phyloP scores from a whole-genome alignment of 2,888 invertebrate genomes.

The Chrysolina haemoptera region DNA sequence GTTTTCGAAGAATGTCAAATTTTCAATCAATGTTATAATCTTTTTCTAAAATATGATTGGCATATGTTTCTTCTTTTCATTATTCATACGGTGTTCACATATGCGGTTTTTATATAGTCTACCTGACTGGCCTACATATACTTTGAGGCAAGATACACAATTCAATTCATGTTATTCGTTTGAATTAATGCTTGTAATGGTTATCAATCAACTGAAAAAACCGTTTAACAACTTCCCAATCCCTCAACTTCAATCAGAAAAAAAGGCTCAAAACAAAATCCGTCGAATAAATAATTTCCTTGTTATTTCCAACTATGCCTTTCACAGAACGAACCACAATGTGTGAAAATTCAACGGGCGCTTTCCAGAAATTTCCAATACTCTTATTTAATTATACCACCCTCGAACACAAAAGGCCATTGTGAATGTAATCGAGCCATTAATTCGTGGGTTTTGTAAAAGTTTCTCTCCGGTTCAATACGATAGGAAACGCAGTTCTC shows the following conservation, averaged over 20 bases:
- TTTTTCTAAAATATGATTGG: too few species aligned
- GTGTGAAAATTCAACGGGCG: conserved; percentile 36
- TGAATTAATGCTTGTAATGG: too few species aligned
- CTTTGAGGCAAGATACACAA: too few species aligned
- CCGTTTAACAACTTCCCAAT: conserved; percentile 42
- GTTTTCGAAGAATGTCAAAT: too few species aligned
- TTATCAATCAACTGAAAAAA: neutral
- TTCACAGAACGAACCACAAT: conserved; percentile 7
- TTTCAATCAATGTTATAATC: too few species aligned
- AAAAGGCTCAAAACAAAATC: neutral
- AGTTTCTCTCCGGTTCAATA: conserved; percentile 35
- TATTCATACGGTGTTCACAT: too few species aligned
- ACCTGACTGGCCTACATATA: too few species aligned
- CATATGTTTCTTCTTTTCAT: too few species aligned
- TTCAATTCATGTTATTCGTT: too few species aligned
- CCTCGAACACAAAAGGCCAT: conserved; percentile 37
- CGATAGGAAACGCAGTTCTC: conserved; percentile 35
- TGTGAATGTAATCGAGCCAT: conserved; percentile 39
- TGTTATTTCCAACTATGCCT: neutral
- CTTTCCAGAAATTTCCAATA: conserved; percentile 13
- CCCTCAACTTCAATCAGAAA: too few species aligned
- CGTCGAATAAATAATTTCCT: neutral
- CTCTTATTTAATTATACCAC: conserved; percentile 20
- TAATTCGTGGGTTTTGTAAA: conserved; percentile 38
- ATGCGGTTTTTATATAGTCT: too few species aligned